A percentile compares a stretch with the other conserved stretches of the same genome.
Conservation (phyloP, 2,797 vertebrate species). For the Chromobotia macracanthus region DNA sequence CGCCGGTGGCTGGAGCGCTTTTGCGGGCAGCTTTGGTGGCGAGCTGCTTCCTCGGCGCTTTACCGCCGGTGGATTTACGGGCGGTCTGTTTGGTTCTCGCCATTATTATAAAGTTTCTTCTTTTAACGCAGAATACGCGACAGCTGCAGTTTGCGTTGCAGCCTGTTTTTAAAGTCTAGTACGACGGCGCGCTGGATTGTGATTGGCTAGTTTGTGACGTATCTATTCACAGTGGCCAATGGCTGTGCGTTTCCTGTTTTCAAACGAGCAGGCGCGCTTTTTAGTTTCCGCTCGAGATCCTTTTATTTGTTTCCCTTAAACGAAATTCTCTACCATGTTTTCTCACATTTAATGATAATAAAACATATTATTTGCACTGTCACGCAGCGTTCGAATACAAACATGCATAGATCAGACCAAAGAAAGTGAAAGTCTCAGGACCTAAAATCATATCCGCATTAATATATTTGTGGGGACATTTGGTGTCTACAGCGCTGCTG, state of each 20-base stretch:
- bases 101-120: fast-evolving
- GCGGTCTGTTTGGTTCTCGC: conserved; percentile 3
- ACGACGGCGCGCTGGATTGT: neutral
- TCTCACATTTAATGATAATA: neutral
- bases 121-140: neutral
- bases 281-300: neutral
- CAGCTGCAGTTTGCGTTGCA: fast-evolving
- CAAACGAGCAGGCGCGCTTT: neutral
- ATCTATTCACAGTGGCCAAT: neutral
- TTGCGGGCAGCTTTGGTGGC: conserved; percentile 9
- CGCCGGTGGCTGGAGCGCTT: neutral
- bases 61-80: neutral
- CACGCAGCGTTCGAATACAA: too few relatives aligned
- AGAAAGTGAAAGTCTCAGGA: too few relatives aligned
- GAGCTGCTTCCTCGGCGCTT: conserved; percentile 5
- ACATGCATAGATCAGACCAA: too few relatives aligned
- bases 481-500: too few relatives aligned
- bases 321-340: neutral
- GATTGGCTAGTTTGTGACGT: neutral
- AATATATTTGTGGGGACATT: too few relatives aligned
- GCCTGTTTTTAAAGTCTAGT: neutral
- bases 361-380: too few relatives aligned
- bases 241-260: neutral
- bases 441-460: too few relatives aligned
- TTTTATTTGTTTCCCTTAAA: neutral